Base-by-base conservation (phyloP, 2,797 vertebrate genomes). In the Syndactyla subalaris region DNA sequence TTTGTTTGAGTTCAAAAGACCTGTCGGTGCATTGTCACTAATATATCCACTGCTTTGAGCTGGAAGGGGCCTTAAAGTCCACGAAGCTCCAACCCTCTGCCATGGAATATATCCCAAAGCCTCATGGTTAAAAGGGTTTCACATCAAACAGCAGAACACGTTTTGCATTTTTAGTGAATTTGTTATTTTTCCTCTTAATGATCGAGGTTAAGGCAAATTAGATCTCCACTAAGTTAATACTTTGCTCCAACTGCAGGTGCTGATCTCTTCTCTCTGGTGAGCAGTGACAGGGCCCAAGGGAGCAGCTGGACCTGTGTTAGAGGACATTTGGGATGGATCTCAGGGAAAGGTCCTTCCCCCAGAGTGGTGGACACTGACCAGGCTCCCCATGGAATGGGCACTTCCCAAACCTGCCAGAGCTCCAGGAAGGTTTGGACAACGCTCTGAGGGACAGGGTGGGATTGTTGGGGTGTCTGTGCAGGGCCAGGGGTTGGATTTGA, bases 391-490 rank as follows among this genome's bases (percentile, higher is more conserved):
- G 38, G 51, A 77, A 45, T 39, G 65, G 57, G 1, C 6, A 58
- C 10, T 0, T 17, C n/a, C 38, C 72, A 30, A 34, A 3, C 43
- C 38, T 39, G 17, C 57, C 72, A 77, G 45, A 77, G 21, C 24
- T 46, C 20, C 16, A 52, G 58, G 21, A 52, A 4, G 0, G 0
- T 65, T 77, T 65, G 45, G 38, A 34, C n/a, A 77, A 7, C 0
- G 0, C 32, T 18, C 24, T 26, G 20, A 65, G 51, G 17, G n/a
- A 38, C 29, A 58, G 29, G 14, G 17, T 39, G 51, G 45, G 58
- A 34, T 27, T 63, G 4, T 30, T 65, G n/a, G 11, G 14, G 12
- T 71, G 38, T 46, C 36, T 45, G 29, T 4, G 12, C 24, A 65
- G 45, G 7, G 17, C 1, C 3, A 17, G 30, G 38, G 21, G 29